Evolutionary conservation across 2,797 vertebrate genomes (phyloP).

Genomic region (Silurus lanzhouensis): DNA sequence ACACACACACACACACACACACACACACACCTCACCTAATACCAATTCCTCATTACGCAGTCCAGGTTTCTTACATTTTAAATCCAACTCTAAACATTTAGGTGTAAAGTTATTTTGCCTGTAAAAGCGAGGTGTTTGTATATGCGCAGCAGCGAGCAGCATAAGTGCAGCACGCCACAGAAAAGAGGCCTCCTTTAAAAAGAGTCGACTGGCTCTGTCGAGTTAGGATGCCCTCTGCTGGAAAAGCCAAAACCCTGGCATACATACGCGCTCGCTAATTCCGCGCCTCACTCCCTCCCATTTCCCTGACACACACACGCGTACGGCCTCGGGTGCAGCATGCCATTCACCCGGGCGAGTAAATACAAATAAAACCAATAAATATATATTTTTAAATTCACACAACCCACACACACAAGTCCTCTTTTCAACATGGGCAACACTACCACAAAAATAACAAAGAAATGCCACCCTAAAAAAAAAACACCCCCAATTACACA

Average conservation of each 20-base stretch:
- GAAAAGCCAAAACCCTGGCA: constrained; percentile 72
- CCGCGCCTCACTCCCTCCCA: constrained; percentile 22
- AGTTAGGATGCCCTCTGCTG: constrained; percentile 98
- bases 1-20: constrained; percentile 18
- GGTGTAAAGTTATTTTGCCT: not conserved
- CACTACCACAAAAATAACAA: not conserved
- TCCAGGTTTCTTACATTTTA: not conserved
- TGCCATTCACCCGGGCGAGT: constrained; percentile 20
- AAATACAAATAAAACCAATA: constrained; percentile 34
- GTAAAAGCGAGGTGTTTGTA: constrained; percentile 2
- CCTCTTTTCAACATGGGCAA: not conserved
- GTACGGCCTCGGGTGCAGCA: constrained; percentile 54
- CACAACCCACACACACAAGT: not conserved
- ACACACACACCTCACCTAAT: not conserved
- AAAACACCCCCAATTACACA: constrained; percentile 37
- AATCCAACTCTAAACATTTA: not conserved
- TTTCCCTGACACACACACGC: constrained; percentile 36
- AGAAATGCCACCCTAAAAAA: constrained; percentile 27
- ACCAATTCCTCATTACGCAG: constrained; percentile 8
- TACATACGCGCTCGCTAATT: constrained; percentile 39
- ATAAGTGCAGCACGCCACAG: not conserved
- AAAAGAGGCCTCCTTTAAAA: not conserved
- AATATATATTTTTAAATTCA: not conserved
- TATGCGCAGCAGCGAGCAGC: constrained; percentile 4
- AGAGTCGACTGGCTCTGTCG: constrained; percentile 57